Conservation (phyloP, 2,888 invertebrate species). For the Capitulum mitella region DNA sequence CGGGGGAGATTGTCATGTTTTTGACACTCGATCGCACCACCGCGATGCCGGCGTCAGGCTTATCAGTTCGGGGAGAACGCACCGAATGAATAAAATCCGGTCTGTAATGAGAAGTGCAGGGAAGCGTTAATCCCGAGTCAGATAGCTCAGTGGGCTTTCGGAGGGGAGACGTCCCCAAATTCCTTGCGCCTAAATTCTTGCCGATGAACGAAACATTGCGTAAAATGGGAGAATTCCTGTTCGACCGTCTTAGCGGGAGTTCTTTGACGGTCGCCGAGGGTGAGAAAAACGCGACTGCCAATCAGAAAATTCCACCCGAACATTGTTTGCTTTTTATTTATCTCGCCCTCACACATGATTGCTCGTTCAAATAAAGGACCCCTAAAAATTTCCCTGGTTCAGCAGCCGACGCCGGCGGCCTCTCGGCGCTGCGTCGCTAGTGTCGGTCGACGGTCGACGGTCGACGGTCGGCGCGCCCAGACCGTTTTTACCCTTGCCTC, state of each 20-base stretch:
- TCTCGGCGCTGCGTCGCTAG: too few species aligned
- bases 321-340: too few species aligned
- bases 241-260: background rate
- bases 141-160: background rate
- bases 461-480: too few species aligned
- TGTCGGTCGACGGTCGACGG: too few species aligned
- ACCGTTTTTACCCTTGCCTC: too few species aligned
- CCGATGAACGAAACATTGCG: background rate
- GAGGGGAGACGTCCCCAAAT: background rate
- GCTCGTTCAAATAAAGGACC: too few species aligned
- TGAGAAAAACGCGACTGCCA: background rate
- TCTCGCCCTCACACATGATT: too few species aligned
- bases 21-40: background rate
- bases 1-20: background rate
- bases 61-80: background rate
- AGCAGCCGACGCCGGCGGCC: too few species aligned
- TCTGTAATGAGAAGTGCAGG: background rate
- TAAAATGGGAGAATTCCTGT: background rate
- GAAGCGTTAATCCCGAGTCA: background rate
- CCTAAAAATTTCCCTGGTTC: too few species aligned
- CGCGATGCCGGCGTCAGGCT: background rate
- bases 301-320: background rate
- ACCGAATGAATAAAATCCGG: background rate
- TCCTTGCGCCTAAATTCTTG: background rate
- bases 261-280: background rate